A percentile compares a stretch with the other conserved stretches of the same genome.
phyloP scores from a whole-genome alignment of 2,113 vertebrate genomes.

The Urocitellus parryii region DNA sequence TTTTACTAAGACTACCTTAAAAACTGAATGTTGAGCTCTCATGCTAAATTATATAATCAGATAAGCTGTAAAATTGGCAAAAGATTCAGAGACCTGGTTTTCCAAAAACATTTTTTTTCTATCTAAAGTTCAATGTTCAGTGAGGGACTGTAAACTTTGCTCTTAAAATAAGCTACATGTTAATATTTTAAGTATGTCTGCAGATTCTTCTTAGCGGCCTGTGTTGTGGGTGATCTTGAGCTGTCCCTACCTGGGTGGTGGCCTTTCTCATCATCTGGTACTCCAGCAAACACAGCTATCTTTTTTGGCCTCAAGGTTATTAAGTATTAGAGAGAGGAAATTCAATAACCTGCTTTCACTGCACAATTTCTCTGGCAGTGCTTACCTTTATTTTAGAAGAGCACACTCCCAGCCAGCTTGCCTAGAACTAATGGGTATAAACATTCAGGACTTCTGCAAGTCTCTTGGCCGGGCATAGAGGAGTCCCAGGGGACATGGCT shows the following conservation, averaged over 20 bases:
- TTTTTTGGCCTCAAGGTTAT: slow-evolving; percentile 49
- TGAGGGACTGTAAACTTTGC: not conserved
- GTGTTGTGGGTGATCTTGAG: not conserved
- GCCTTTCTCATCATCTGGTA: not conserved
- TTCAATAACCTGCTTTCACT: slow-evolving; percentile 58
- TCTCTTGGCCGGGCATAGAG: not conserved
- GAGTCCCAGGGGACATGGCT: not conserved
- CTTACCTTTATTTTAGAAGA: slow-evolving; percentile 51
- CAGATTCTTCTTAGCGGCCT: not conserved
- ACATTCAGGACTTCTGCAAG: slow-evolving; percentile 41
- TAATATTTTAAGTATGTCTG: not conserved
- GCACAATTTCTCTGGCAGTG: slow-evolving; percentile 45
- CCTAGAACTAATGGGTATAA: slow-evolving; percentile 56
- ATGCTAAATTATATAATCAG: not conserved
- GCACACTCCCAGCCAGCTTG: not conserved
- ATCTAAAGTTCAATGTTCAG: not conserved
- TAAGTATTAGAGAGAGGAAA: slow-evolving; percentile 66
- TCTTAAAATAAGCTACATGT: not conserved
- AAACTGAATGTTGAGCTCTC: not conserved
- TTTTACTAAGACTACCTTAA: not conserved
- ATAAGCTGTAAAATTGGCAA: not conserved
- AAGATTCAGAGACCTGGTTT: not conserved
- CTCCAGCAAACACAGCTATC: not conserved
- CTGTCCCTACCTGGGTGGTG: not conserved
- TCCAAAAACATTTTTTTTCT: slow-evolving; percentile 23